phyloP scores from a whole-genome alignment of 2,113 vertebrate genomes.

The Sitta europaea region DNA sequence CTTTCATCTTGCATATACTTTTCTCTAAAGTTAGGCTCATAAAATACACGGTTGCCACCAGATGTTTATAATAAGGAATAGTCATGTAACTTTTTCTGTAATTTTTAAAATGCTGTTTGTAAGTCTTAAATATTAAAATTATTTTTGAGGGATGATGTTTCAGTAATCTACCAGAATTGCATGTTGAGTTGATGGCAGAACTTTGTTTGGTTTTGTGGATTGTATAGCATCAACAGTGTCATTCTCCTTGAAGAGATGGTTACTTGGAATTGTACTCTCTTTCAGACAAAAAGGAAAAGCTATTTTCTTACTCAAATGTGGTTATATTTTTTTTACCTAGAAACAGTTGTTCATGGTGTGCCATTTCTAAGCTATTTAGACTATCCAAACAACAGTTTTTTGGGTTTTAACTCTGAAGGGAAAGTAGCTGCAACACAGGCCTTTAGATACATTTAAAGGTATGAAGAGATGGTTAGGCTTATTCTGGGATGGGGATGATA shows the following conservation, averaged over 20 bases:
- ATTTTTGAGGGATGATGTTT: background rate
- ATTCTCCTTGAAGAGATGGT: background rate
- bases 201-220: background rate
- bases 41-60: background rate
- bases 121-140: background rate
- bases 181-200: background rate
- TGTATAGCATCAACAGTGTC: background rate
- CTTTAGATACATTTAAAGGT: background rate
- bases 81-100: background rate
- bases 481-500: background rate
- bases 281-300: background rate
- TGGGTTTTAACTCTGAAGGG: background rate
- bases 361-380: background rate
- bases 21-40: background rate
- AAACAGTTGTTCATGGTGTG: background rate
- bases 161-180: background rate
- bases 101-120: background rate
- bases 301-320: background rate
- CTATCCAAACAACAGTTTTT: background rate
- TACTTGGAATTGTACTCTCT: background rate
- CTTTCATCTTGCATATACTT: background rate
- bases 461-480: background rate
- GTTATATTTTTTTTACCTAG: background rate
- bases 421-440: background rate
- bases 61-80: background rate